Evolutionary conservation across 2,888 invertebrate genomes (phyloP).

Genomic region (Cerceris rybyensis): DNA sequence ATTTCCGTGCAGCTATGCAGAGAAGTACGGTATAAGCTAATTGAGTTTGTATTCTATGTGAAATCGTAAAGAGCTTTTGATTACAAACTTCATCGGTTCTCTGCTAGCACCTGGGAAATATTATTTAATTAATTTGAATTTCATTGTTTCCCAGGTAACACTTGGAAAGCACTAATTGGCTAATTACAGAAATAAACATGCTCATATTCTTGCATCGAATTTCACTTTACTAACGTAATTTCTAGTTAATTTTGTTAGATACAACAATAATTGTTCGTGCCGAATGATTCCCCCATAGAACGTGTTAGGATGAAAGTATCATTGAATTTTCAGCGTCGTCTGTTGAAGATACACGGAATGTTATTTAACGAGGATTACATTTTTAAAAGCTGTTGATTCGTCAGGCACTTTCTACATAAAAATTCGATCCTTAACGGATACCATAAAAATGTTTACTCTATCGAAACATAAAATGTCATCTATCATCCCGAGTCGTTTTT

Average conservation of each 20-base stretch:
- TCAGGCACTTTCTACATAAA: no score
- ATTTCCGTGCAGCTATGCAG: not conserved
- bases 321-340: slow-evolving; percentile 19
- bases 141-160: not conserved
- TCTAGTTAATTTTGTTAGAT: not conserved
- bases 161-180: slow-evolving; percentile 23
- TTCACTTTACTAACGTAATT: slow-evolving; percentile 6
- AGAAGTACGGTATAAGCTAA: not conserved
- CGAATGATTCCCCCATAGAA: not conserved
- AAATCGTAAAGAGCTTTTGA: slow-evolving; percentile 1
- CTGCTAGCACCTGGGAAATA: slow-evolving; percentile 7
- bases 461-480: no score
- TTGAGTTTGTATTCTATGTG: not conserved
- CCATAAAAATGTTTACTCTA: no score
- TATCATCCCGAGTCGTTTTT: no score
- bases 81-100: slow-evolving; percentile 14
- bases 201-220: not conserved
- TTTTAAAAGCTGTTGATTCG: slow-evolving; percentile 12
- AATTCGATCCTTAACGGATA: no score
- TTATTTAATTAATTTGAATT: slow-evolving; percentile 42
- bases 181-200: slow-evolving; percentile 47
- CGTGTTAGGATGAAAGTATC: slow-evolving; percentile 28
- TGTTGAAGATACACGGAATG: slow-evolving; percentile 13
- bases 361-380: slow-evolving; percentile 46
- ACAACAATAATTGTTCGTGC: slow-evolving; percentile 17